Base-by-base conservation (phyloP, 2,888 invertebrate species). In the Morpho deidamia region DNA sequence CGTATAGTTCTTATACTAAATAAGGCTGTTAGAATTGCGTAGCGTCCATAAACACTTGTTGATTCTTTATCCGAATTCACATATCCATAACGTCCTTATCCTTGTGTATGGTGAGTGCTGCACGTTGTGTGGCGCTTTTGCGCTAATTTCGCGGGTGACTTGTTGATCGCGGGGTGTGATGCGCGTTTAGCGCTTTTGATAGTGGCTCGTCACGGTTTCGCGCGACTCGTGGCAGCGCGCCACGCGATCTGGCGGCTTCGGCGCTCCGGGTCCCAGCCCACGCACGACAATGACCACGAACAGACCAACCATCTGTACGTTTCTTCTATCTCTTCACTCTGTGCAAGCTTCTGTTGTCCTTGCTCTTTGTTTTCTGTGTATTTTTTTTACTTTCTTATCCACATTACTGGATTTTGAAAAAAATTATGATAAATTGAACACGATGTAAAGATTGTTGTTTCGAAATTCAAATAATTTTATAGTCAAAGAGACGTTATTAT, bases 161-260 rank as follows among this genome's bases (percentile, higher is more conserved):
- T 78, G 81, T 81, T 77, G 76, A 72, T 55, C 61, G 62, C 49
- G 61, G 72, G 55, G 55, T 61, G 66, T 48, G 65, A 83, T 80
- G 82, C 81, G 83, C 83, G 81, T 66, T 65, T 81, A 83, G 84
- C 79, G 84, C 79, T 73, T 73, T 66, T 77, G 75, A 88, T 74
- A 70, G 92, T 93, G 93, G 93, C 92, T 90, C 92, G 92, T 70
- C 92, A 93, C 92, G 92, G 92, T 69, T 91, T 93, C 83, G 93
- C 92, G 81, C 92, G 93, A 84, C 92, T 93, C 78, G 93, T 93
- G 91, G 93, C 93, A 83, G 92, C 92, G 70, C 92, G 92, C 84
- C 92, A 92, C 90, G 92, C 93, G 91, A 91, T 93, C 91, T 93
- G 92, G 92, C 91, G 92, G 75, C 90, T 92, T 78, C 90, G 93